A percentile compares a stretch with the other conserved stretches of the same genome.
These are phyloP conservation scores for Melanotaenia boesemani DNA, from an alignment of 2,797 vertebrate genomes.

Conservation along the genomic window DNA sequence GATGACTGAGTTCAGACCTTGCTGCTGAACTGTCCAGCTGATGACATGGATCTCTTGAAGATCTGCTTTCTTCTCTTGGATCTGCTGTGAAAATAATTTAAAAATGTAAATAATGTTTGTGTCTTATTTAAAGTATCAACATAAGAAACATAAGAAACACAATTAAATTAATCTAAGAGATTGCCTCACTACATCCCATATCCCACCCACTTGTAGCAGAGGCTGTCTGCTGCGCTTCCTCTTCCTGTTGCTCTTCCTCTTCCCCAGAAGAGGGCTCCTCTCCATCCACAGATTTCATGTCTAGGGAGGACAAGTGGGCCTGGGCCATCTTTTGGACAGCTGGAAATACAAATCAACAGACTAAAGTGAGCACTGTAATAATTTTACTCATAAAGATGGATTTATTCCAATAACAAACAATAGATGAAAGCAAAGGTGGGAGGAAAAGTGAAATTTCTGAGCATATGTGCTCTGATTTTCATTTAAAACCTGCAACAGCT, in stretches of 20 bases:
- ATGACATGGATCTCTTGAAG: conserved; percentile 23
- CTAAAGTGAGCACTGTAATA: not conserved
- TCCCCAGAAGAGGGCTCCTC: conserved; percentile 77
- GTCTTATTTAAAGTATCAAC: not conserved
- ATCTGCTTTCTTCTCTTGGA: conserved; percentile 34
- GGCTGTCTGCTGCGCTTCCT: conserved; percentile 59
- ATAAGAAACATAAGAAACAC: not conserved
- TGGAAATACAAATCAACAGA: conserved; percentile 57
- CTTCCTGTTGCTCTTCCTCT: conserved; percentile 76
- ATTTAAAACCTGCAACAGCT: not conserved
- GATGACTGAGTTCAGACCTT: conserved; percentile 22
- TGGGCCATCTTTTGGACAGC: conserved; percentile 92
- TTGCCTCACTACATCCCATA: not conserved
- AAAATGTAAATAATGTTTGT: not conserved
- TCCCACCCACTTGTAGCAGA: conserved; percentile 50
- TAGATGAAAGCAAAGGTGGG: not conserved
- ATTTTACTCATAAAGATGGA: conserved; percentile 2
- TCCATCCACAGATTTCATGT: conserved; percentile 73
- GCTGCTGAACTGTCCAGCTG: conserved; percentile 34
- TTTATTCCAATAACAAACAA: not conserved
- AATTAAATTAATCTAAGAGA: not conserved
- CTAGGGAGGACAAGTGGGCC: conserved; percentile 87
- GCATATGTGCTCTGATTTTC: not conserved
- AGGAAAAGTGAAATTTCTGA: not conserved
- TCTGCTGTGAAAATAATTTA: conserved; percentile 48